Evolutionary conservation across 2,797 vertebrate species (phyloP).

Genomic region (Octomys mimax): DNA sequence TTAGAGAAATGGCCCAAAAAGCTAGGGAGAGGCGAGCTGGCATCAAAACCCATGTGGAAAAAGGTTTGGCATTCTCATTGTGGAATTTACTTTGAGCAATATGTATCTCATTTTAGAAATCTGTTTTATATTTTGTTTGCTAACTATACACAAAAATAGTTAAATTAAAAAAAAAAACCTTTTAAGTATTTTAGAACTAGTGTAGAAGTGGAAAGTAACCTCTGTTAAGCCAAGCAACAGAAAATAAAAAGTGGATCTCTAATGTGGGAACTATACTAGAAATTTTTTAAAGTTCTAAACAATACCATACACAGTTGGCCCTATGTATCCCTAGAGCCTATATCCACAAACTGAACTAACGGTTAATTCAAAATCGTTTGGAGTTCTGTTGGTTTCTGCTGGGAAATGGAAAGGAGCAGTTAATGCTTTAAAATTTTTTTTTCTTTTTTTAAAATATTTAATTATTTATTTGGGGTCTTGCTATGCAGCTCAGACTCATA

Average conservation of each 20-base stretch:
- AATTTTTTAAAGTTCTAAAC: conserved; percentile 38
- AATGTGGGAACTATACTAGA: background rate
- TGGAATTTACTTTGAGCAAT: conserved; percentile 10
- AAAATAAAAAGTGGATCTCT: background rate
- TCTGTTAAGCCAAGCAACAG: conserved; percentile 24
- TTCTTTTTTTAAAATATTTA: no score
- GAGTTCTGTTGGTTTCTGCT: no score
- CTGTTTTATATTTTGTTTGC: background rate
- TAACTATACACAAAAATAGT: background rate
- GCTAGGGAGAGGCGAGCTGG: conserved; percentile 97
- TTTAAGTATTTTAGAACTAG: conserved; percentile 37
- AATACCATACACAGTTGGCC: background rate
- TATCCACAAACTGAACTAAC: background rate
- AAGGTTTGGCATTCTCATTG: conserved; percentile 89
- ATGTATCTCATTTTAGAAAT: conserved; percentile 24
- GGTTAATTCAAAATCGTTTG: background rate
- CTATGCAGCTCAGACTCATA: no score
- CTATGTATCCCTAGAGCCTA: background rate
- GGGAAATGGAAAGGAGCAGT: no score
- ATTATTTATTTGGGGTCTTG: no score
- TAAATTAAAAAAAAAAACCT: conserved; percentile 22
- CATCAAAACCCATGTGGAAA: conserved; percentile 98
- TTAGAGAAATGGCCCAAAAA: conserved; percentile 97
- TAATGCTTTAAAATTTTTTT: no score
- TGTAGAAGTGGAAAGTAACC: conserved; percentile 24